phyloP scores from a whole-genome alignment of 30 jellyfish, hydroid and myxozoan genomes.

The Calvadosia cruxmelitensis region DNA sequence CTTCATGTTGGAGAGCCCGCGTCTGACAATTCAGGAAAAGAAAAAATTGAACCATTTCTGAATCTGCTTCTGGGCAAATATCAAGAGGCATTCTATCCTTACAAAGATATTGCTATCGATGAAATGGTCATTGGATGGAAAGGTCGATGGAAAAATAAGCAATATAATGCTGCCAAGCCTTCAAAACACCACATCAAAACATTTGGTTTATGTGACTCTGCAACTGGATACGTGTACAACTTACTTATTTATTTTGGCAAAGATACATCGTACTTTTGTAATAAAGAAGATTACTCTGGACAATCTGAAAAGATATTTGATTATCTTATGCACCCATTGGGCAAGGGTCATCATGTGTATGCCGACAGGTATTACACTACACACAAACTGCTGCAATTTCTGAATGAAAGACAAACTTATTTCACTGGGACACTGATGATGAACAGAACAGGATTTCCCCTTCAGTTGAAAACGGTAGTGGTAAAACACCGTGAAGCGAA shows the following conservation, averaged over 20 bases:
- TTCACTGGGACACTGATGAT: conserved; percentile 14
- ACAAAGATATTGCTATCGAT: conserved; percentile 11
- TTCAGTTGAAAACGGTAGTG: background rate
- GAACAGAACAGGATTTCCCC: conserved; percentile 1
- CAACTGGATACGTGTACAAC: conserved; percentile 36
- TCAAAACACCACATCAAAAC: conserved; percentile 21
- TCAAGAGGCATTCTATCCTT: conserved; percentile 25
- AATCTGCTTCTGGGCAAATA: background rate
- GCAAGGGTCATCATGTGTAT: conserved; percentile 33
- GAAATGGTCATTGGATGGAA: conserved; percentile 27
- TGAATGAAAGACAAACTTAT: background rate
- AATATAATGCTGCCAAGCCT: conserved; percentile 32
- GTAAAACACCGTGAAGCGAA: background rate
- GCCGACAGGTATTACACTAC: conserved; percentile 27
- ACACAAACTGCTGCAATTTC: background rate
- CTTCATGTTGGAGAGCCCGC: conserved; percentile 15
- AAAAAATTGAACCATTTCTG: conserved; percentile 34
- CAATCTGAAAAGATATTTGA: conserved; percentile 35
- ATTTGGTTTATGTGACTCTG: conserved; percentile 28
- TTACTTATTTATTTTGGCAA: conserved; percentile 19
- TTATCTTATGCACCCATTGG: conserved; percentile 20
- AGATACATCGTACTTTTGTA: conserved; percentile 5
- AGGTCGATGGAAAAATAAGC: conserved; percentile 29
- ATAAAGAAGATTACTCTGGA: background rate
- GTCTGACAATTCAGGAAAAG: background rate